Evolutionary conservation across 2,888 invertebrate genomes (phyloP), one percentile per base, ranked within the genome.

Genomic region (Caenorhabditis becei): DNA sequence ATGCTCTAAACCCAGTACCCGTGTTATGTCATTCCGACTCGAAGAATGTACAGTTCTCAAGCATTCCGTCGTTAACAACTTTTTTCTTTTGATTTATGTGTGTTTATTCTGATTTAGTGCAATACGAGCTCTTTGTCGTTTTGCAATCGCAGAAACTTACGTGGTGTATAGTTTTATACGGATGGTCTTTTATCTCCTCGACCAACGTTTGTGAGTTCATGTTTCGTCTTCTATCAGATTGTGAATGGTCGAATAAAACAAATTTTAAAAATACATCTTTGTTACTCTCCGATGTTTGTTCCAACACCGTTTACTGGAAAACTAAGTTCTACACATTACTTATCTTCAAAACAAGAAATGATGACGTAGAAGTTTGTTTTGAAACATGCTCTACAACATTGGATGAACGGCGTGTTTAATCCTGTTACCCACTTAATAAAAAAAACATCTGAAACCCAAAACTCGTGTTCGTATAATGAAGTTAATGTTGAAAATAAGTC

Each of bases 1-100:
- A 90, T 90, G 90, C 83, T 89, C 14, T 90, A 75, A 75, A n/a
- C 47, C 47, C 16, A 14, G 5, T 28, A 20, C 49, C 51, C 10
- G 49, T 56, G 47, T 56, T 47, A 74, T 49, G 63, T 47, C 24
- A 7, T 41, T 41, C 35, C 18, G 5, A 18, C 49, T 47, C 44
- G 24, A 59, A 61, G 7, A 47, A 16, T 70, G 54, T 77, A 53
- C 41, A 54, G 20, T 54, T 24, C 24, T 53, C 35, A 62, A 56
- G 56, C 58, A 77, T 77, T 78, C 78, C 70, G 18, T 47, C 37
- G 16, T 51, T 65, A 18, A 18, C 23, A 49, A n/a, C 14, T 20
- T 47, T 54, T 26, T 59, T 44, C 1, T 32, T 75, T 16, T 23
- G 3, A 23, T 49, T 14, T 35, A 23, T 47, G n/a, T 26, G 47